Evolutionary conservation across 1,140 invertebrate species (phyloP).

Genomic region (Drosophila miranda): DNA sequence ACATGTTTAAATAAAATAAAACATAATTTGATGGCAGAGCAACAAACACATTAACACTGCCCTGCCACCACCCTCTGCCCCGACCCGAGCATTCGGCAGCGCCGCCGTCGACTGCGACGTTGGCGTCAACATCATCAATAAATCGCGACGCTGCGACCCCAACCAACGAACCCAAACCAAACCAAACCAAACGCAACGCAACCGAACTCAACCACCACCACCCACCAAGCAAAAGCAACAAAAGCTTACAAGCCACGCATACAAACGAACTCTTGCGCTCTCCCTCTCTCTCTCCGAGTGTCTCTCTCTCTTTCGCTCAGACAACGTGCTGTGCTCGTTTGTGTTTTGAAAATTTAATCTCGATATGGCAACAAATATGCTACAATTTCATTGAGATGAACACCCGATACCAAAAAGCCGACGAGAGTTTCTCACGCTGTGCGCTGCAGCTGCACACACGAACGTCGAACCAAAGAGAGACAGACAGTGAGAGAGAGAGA

Average conservation of each 20-base stretch:
- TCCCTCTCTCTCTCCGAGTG: slow-evolving; percentile 9
- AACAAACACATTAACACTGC: slow-evolving; percentile 79
- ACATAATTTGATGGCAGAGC: slow-evolving; percentile 77
- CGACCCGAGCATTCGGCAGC: slow-evolving; percentile 5
- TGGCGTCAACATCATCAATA: slow-evolving; percentile 74
- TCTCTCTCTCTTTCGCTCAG: slow-evolving; percentile 11
- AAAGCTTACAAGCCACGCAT: slow-evolving; percentile 71
- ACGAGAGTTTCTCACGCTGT: slow-evolving; percentile 77
- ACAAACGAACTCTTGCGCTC: slow-evolving; percentile 34
- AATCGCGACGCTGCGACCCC: slow-evolving; percentile 62
- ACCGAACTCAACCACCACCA: slow-evolving; percentile 39
- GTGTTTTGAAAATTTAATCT: slow-evolving; percentile 81
- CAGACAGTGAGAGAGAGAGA: background rate
- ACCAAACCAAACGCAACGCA: slow-evolving; percentile 33
- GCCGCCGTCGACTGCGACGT: slow-evolving; percentile 33
- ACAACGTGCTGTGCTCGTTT: slow-evolving; percentile 67
- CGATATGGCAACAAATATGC: slow-evolving; percentile 81
- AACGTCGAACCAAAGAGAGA: slow-evolving; percentile 14
- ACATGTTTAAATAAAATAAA: slow-evolving; percentile 79
- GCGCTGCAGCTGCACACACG: slow-evolving; percentile 26
- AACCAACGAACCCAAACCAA: slow-evolving; percentile 52
- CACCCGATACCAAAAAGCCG: slow-evolving; percentile 72
- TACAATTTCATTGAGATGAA: slow-evolving; percentile 81
- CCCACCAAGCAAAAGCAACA: slow-evolving; percentile 39
- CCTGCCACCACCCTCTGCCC: slow-evolving; percentile 2